Conservation (phyloP, 1,140 invertebrate genomes). For the Colletes latitarsis region DNA sequence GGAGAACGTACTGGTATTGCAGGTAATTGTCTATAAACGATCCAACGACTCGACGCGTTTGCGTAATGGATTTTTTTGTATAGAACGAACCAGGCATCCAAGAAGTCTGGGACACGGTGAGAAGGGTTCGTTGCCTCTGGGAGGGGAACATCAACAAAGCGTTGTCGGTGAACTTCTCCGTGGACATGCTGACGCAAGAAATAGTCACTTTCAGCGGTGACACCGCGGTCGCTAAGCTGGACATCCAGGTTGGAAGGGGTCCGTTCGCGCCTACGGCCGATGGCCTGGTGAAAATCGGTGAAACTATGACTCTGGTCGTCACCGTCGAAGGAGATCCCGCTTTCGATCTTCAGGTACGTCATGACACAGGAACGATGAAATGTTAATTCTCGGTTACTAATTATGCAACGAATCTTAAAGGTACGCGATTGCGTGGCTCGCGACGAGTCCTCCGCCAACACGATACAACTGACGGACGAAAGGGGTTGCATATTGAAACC, state of each 20-base stretch:
- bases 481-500: constrained; percentile 91
- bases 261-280: constrained; percentile 89
- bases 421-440: constrained; percentile 89
- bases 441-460: constrained; percentile 85
- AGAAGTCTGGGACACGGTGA: constrained; percentile 91
- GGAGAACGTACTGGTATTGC: constrained; percentile 90
- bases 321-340: constrained; percentile 90
- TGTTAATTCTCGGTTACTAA: too few species aligned
- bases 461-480: constrained; percentile 87
- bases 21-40: constrained; percentile 68
- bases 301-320: constrained; percentile 91
- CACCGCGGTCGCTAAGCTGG: constrained; percentile 89
- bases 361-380: too few species aligned
- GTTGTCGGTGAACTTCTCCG: constrained; percentile 87
- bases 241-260: constrained; percentile 90
- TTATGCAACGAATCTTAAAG: constrained; percentile 42
- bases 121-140: constrained; percentile 90
- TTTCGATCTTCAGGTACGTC: constrained; percentile 86
- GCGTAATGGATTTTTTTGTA: not conserved
- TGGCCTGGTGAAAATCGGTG: constrained; percentile 91
- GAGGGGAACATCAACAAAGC: constrained; percentile 90
- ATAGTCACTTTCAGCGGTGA: constrained; percentile 92
- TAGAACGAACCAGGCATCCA: constrained; percentile 90
- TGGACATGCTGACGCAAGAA: constrained; percentile 91
- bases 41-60: too few species aligned